Evolutionary conservation across 2,113 vertebrate species (phyloP), one percentile per base, ranked within the genome.

Genomic region (Cyanistes caeruleus): DNA sequence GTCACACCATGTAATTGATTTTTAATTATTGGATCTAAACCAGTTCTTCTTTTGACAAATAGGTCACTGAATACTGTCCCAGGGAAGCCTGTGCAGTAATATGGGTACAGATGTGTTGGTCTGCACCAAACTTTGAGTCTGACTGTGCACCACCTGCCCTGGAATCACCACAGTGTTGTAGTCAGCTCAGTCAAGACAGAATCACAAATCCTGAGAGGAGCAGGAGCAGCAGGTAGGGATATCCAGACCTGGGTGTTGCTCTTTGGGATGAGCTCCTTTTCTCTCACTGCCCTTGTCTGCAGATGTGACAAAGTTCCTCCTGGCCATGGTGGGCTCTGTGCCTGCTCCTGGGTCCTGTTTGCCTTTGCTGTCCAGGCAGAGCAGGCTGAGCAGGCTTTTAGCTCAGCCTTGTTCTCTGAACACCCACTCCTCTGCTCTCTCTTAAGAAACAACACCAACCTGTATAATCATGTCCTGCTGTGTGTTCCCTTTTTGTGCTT

Each of bases 1-100:
- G 89, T 94, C 78, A 90, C 15, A 77, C 13, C 35, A 55, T 23
- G n/a, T 48, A 88, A 95, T 74, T 95, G 56, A 93, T 81, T 90
- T 89, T 73, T 84, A 95, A 48, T 20, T 6, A 24, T 20, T 83
- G 19, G 1, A 39, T 59, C 27, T 37, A 75, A 83, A 35, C 24
- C 15, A 63, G 39, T 87, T 90, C 17, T 55, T 89, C 58, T 59
- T 55, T 93, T 60, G 67, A 75, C 44, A 89, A 90, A 58, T 13
- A 67, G 9, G 30, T 80, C 75, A 80, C 55, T 4, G 69, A 20
- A 35, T 43, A n/a, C 11, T 64, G 74, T 68, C 23, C 30, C 35
- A 35, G n/a, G 52, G 55, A 18, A 86, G 46, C 33, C 70, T 3
- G 0, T 21, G 41, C 56, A 56, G 28, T 53, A 20, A 23, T 12